Evolutionary conservation across 2,888 invertebrate genomes (phyloP), one percentile per base, ranked within the genome.

Genomic region (Abscondita cerata): DNA sequence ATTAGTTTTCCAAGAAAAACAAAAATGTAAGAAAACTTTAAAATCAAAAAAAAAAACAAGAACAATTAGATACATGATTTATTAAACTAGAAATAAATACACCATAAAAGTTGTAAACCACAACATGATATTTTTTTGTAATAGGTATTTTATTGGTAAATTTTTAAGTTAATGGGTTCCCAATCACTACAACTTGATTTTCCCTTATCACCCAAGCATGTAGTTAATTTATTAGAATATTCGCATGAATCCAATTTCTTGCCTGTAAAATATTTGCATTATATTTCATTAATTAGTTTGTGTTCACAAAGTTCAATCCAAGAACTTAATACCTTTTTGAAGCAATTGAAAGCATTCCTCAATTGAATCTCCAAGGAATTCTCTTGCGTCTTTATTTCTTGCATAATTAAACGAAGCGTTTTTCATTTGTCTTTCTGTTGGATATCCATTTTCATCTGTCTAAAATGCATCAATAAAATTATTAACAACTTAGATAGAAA

Each of bases 141-240:
- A n/a, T n/a, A n/a, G n/a, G n/a, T 52, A 48, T 3, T 19, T 53
- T 54, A 54, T 3, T 66, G 6, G n/a, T 75, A 79, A 67, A 83
- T 81, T 16, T 83, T 74, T 62, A 83, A 65, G 58, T 79, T 79
- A 33, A 80, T 81, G 62, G 86, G 84, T 56, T 87, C 85, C 91
- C 91, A 91, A 72, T 92, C 91, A 15, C 89, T 89, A 72, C 92
- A 92, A 74, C 88, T 89, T 1, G 86, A 83, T 73, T 84, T 83
- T n/a, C 88, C 90, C 72, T 88, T 90, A 64, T 90, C 89, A 0
- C 87, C 85, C 70, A 91, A 80, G 71, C 92, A 92, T 65, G 82
- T 83, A 53, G 89, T 76, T 15, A 91, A 78, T 68, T 86, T 85
- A 62, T 85, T 85, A 0, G 91, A 86, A 73, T 86, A 89, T 51